These are phyloP conservation scores for Ditylenchus dipsaci DNA, from an alignment of 1,140 invertebrate species.

Conservation along the genomic window DNA sequence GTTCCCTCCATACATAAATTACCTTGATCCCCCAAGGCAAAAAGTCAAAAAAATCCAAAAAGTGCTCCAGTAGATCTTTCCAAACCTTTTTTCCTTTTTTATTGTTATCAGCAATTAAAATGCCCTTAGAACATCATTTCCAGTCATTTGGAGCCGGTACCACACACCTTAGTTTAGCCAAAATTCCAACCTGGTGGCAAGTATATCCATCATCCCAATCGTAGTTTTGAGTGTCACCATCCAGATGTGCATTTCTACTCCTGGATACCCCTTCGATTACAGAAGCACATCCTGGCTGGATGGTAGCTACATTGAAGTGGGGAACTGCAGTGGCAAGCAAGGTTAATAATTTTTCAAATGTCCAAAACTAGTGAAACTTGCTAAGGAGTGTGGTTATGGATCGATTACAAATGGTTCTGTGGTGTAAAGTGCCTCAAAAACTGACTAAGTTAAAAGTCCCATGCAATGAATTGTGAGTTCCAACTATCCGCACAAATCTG, in stretches of 20 bases:
- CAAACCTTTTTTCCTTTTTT: no score
- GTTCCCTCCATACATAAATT: no score
- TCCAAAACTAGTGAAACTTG: conserved; percentile 1
- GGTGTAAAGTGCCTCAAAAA: conserved; percentile 81
- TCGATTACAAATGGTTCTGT: conserved; percentile 38
- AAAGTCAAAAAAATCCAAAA: no score
- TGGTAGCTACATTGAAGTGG: conserved; percentile 82
- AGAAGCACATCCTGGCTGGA: conserved; percentile 74
- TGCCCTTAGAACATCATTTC: no score
- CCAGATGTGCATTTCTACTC: conserved; percentile 85
- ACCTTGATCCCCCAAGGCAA: no score
- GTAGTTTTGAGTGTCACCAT: conserved; percentile 87
- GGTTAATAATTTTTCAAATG: background rate
- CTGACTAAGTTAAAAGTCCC: conserved; percentile 77
- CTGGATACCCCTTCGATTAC: conserved; percentile 90
- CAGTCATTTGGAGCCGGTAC: no score
- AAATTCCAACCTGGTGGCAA: conserved; percentile 82
- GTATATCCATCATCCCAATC: conserved; percentile 85
- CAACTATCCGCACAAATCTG: conserved; percentile 37
- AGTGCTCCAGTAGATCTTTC: no score
- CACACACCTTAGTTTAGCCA: no score
- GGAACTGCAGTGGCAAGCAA: conserved; percentile 69
- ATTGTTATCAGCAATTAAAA: no score
- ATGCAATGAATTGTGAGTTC: conserved; percentile 21
- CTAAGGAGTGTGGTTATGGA: conserved; percentile 31